Evolutionary conservation across 1,140 invertebrate species (phyloP).

Genomic region (Dinothrombium tinctorium): DNA sequence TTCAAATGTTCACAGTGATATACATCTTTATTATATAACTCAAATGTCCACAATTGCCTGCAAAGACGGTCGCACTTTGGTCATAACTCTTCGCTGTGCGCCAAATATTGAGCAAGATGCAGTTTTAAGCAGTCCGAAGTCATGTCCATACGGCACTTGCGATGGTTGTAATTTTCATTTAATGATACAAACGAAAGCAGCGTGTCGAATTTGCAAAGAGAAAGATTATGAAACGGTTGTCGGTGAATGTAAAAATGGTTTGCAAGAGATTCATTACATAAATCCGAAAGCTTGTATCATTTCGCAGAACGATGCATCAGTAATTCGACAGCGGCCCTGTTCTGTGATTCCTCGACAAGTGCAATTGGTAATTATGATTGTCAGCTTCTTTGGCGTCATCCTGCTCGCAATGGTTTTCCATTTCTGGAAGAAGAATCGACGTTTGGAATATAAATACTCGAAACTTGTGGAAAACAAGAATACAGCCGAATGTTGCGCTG

Average conservation of each 20-base stretch:
- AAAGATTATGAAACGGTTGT: slow-evolving; percentile 27
- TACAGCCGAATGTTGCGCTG: slow-evolving; percentile 29
- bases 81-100: slow-evolving; percentile 28
- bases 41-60: slow-evolving; percentile 28
- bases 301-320: slow-evolving; percentile 8
- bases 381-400: slow-evolving; percentile 23
- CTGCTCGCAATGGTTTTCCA: slow-evolving; percentile 24
- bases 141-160: slow-evolving; percentile 35
- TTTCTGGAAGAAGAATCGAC: slow-evolving; percentile 30
- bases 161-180: slow-evolving; percentile 37
- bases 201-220: slow-evolving; percentile 29
- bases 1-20: slow-evolving; percentile 2
- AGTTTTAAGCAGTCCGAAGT: slow-evolving; percentile 23
- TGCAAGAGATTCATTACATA: slow-evolving; percentile 30
- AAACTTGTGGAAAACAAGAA: slow-evolving; percentile 29
- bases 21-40: slow-evolving; percentile 9
- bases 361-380: slow-evolving; percentile 21
- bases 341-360: slow-evolving; percentile 17
- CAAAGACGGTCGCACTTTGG: slow-evolving; percentile 27
- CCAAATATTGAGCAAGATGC: slow-evolving; percentile 19
- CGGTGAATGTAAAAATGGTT: slow-evolving; percentile 29
- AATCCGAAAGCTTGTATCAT: slow-evolving; percentile 23
- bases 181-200: slow-evolving; percentile 25
- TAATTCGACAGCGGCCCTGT: slow-evolving; percentile 13
- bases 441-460: slow-evolving; percentile 35